A percentile compares a stretch with the other conserved stretches of the same genome.
These are phyloP conservation scores for Myotis myotis DNA, from an alignment of 2,797 vertebrate genomes.

Conservation along the genomic window DNA sequence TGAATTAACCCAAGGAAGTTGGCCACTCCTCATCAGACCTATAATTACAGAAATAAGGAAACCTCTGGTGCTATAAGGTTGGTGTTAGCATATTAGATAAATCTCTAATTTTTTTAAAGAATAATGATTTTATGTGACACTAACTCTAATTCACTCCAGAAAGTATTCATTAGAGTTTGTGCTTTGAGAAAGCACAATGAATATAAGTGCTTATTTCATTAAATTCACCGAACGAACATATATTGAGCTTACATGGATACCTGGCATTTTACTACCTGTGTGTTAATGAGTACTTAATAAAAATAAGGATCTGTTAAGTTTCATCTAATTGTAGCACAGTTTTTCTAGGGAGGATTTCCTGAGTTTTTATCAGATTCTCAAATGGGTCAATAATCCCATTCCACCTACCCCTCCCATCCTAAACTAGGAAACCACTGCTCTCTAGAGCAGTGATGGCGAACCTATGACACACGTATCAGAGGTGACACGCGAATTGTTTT, in stretches of 20 bases:
- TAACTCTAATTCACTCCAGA: not conserved
- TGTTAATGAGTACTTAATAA: not conserved
- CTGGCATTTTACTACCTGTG: not conserved
- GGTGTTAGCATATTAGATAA: not conserved
- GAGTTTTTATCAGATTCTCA: constrained; percentile 17
- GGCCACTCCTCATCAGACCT: not conserved
- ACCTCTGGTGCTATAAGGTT: not conserved
- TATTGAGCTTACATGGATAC: not conserved
- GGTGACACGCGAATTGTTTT: too few species aligned
- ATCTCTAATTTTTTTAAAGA: not conserved
- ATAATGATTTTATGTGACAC: not conserved
- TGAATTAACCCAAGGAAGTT: not conserved
- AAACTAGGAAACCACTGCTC: not conserved
- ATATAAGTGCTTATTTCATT: not conserved
- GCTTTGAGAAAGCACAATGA: constrained; percentile 20
- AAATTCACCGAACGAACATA: not conserved
- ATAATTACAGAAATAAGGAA: not conserved
- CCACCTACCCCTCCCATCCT: not conserved
- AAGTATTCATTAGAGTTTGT: not conserved
- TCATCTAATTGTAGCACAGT: not conserved
- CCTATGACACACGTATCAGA: too few species aligned
- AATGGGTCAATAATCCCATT: not conserved
- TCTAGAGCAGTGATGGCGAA: not conserved
- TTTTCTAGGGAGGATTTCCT: not conserved
- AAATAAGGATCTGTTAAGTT: not conserved